Conservation (phyloP, 1,140 invertebrate genomes). For the Bombus sibiricus region DNA sequence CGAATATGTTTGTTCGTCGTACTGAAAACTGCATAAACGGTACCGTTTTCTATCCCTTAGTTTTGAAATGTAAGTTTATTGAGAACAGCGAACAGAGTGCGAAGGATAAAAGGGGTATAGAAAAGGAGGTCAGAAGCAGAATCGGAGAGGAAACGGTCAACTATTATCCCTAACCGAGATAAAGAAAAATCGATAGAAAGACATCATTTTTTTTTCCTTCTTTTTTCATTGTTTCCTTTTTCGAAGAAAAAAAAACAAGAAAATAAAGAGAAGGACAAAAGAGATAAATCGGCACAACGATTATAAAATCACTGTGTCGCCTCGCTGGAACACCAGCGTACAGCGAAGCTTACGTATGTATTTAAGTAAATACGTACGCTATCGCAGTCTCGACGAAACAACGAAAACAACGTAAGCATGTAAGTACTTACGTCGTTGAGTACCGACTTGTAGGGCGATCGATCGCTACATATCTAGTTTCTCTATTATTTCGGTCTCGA, state of each 20-base stretch:
- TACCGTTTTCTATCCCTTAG: constrained; percentile 38
- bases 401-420: neutral
- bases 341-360: neutral
- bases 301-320: constrained; percentile 24
- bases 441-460: neutral
- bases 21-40: constrained; percentile 26
- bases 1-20: constrained; percentile 11
- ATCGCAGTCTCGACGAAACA: neutral
- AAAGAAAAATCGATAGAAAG: constrained; percentile 6
- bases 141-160: neutral
- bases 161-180: neutral
- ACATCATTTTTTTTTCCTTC: neutral
- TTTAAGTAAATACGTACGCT: neutral
- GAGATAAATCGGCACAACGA: constrained; percentile 27
- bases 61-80: constrained; percentile 36
- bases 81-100: constrained; percentile 1
- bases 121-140: neutral
- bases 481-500: neutral
- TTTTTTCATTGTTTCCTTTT: neutral
- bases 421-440: neutral
- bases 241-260: neutral
- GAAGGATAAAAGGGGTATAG: neutral
- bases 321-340: neutral
- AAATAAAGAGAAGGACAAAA: neutral
- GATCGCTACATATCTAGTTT: neutral